Evolutionary conservation across 2,797 vertebrate species (phyloP), one percentile per base, ranked within the genome.

Genomic region (Acipenser oxyrinchus): DNA sequence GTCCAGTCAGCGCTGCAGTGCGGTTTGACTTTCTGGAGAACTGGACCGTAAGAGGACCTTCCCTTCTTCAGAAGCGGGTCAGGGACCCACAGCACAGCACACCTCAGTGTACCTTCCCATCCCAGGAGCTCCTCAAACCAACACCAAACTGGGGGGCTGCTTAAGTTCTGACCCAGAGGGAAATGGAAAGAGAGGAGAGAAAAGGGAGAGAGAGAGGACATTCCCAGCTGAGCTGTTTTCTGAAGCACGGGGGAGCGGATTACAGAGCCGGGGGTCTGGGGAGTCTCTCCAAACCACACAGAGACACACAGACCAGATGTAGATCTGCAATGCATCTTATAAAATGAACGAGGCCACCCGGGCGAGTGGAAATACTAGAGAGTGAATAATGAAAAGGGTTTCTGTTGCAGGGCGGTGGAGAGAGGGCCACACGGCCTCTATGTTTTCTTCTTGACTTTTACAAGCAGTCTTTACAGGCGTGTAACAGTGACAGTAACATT

Each of bases 271-370:
- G 15, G 55, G 48, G 72, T 74, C 73, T 72, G 65, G 63, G 70
- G 50, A 64, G 61, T 76, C 74, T n/a, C 13, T 66, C 51, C 62
- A 60, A 52, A 68, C 75, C 71, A 69, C 8, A 8, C 8, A 8
- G 8, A 12, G 51, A 60, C 59, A 37, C 8, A 8, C 79, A 79
- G 76, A 78, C 73, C 74, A 83, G 86, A 84, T 85, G 84, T 82
- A 82, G 80, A 82, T 84, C 80, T 81, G 83, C 75, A 81, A 77
- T 82, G 77, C 78, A 82, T 86, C 84, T 87, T 85, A 82, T 88
- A 78, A 85, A 88, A 88, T 87, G 82, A 89, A 88, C 83, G 79
- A 82, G 83, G 82, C 78, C 74, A 18, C 15, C 1, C 74, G 71
- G 71, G 73, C 70, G 68, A 69, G 74, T 66, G 70, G 70, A 74